Percentiles rank a stretch among this genome's conserved stretches.
phyloP scores from a whole-genome alignment of 2,113 vertebrate genomes.

The Myrmecophaga tridactyla region DNA sequence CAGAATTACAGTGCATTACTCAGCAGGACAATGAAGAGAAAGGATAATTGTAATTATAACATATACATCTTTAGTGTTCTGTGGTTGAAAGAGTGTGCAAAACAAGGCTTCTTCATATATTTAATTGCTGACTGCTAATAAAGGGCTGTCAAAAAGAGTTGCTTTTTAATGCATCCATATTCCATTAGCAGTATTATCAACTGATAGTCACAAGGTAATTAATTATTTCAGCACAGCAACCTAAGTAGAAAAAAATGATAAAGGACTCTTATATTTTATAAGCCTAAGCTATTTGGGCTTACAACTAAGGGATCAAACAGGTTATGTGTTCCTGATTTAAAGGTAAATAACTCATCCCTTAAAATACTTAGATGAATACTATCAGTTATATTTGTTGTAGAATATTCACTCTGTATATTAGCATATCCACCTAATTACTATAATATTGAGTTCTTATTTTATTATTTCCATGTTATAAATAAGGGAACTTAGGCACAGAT shows the following conservation, averaged over 20 bases:
- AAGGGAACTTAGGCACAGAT: background rate
- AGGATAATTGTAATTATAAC: slow-evolving; percentile 86
- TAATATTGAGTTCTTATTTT: background rate
- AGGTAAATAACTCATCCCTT: background rate
- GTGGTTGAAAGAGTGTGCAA: slow-evolving; percentile 79
- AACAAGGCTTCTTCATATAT: slow-evolving; percentile 85
- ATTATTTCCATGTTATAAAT: background rate
- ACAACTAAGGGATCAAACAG: background rate
- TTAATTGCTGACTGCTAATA: slow-evolving; percentile 84
- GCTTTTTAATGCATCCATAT: slow-evolving; percentile 72
- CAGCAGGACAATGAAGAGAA: slow-evolving; percentile 87
- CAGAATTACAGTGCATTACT: slow-evolving; percentile 87
- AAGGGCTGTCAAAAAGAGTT: slow-evolving; percentile 81
- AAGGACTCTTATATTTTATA: background rate
- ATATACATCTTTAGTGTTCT: slow-evolving; percentile 84
- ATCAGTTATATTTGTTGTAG: background rate
- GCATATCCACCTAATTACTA: background rate
- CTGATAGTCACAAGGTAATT: slow-evolving; percentile 50
- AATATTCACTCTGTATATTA: background rate
- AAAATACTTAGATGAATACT: background rate
- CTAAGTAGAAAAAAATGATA: background rate
- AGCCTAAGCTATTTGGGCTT: background rate
- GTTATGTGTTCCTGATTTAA: background rate
- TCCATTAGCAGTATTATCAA: slow-evolving; percentile 66
- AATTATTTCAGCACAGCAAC: slow-evolving; percentile 62